phyloP scores from a whole-genome alignment of 2,888 invertebrate species.

The Hedya salicella region DNA sequence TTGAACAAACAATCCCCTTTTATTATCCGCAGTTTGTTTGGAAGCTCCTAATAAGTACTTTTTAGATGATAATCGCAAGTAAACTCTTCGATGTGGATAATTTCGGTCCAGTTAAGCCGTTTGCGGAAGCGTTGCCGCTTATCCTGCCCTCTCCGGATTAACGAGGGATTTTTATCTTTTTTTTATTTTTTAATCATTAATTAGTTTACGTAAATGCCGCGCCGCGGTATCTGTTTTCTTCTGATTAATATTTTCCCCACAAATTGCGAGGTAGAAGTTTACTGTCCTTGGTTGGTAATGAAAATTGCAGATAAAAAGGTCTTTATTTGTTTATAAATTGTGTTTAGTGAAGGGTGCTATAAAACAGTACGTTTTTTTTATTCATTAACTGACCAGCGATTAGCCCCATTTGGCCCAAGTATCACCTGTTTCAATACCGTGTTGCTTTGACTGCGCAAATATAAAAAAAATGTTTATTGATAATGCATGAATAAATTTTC shows the following conservation, averaged over 20 bases:
- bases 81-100: conserved; percentile 31
- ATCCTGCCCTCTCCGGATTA: conserved; percentile 12
- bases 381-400: too few relatives aligned
- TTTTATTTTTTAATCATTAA: conserved; percentile 33
- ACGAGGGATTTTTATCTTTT: conserved; percentile 23
- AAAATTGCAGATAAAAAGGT: not conserved
- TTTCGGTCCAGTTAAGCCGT: conserved; percentile 34
- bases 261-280: conserved; percentile 8
- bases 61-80: conserved; percentile 36
- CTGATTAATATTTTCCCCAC: conserved; percentile 6
- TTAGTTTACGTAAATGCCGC: conserved; percentile 19
- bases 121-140: conserved; percentile 4
- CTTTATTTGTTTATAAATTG: conserved; percentile 1
- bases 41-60: conserved; percentile 35
- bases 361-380: too few relatives aligned
- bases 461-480: too few relatives aligned
- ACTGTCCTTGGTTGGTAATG: not conserved
- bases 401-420: too few relatives aligned
- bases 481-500: too few relatives aligned
- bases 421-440: too few relatives aligned
- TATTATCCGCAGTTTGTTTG: conserved; percentile 38
- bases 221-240: conserved; percentile 1
- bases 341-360: too few relatives aligned
- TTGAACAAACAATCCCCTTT: conserved; percentile 40
- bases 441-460: too few relatives aligned